Evolutionary conservation across 2,113 vertebrate genomes (phyloP).

Genomic region (Martes martes): DNA sequence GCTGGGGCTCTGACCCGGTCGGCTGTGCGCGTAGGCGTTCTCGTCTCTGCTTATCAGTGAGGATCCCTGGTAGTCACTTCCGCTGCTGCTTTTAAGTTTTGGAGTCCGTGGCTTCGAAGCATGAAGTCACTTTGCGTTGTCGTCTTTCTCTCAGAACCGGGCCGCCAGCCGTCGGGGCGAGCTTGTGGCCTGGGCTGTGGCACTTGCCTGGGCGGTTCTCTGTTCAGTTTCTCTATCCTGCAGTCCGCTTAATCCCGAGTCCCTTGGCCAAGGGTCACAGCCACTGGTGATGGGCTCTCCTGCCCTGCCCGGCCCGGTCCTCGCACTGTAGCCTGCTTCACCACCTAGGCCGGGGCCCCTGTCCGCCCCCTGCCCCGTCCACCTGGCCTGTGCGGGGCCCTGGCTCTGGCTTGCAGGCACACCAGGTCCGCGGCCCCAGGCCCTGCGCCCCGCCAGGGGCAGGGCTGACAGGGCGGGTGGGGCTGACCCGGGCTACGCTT

Average conservation of each 20-base stretch:
- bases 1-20: neutral
- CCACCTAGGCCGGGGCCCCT: neutral
- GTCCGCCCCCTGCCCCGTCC: fast-evolving
- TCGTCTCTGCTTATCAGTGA: too few relatives aligned
- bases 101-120: neutral
- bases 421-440: too few relatives aligned
- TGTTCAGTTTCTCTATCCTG: neutral
- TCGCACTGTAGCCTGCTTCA: fast-evolving
- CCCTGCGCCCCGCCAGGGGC: too few relatives aligned
- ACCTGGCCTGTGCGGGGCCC: neutral
- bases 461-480: neutral
- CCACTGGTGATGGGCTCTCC: fast-evolving
- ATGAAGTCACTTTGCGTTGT: neutral
- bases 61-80: fast-evolving
- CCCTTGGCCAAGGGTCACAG: neutral
- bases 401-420: neutral
- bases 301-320: fast-evolving
- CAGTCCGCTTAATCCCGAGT: neutral
- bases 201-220: fast-evolving
- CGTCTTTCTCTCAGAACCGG: fast-evolving
- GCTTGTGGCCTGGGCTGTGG: fast-evolving
- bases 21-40: fast-evolving
- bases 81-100: neutral
- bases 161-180: fast-evolving
- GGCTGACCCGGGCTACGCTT: neutral